Evolutionary conservation across 2,888 invertebrate species (phyloP).

Genomic region (Rambutsinella grinnellia): DNA sequence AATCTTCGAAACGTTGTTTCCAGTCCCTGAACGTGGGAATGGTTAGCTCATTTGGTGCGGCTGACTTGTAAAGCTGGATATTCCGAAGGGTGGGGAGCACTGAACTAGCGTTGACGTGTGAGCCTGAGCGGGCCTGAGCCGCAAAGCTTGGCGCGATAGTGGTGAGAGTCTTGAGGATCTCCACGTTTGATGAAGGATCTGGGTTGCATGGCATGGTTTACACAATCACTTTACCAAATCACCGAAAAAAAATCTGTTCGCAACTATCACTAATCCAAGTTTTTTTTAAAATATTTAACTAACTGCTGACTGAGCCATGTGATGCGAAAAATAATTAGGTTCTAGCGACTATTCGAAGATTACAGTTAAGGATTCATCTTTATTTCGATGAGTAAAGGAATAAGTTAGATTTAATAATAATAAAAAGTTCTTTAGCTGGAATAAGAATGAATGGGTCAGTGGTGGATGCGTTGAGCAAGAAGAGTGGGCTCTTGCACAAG

Average conservation of each 20-base stretch:
- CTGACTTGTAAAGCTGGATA: background rate
- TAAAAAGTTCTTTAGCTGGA: too few relatives aligned
- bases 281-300: background rate
- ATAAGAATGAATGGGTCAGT: too few relatives aligned
- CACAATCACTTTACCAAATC: background rate
- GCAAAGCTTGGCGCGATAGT: background rate
- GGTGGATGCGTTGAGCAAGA: background rate
- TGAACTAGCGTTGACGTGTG: background rate
- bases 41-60: constrained; percentile 3
- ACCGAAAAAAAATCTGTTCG: too few relatives aligned
- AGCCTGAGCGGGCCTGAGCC: background rate
- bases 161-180: background rate
- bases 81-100: background rate
- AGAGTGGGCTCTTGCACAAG: background rate
- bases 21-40: constrained; percentile 13
- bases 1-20: constrained; percentile 19
- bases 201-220: background rate
- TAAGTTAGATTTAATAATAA: too few relatives aligned
- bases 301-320: constrained; percentile 23
- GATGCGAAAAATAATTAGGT: too few relatives aligned
- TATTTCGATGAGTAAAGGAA: too few relatives aligned
- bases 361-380: too few relatives aligned
- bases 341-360: too few relatives aligned
- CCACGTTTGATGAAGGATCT: too few relatives aligned
- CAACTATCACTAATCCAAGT: background rate